Evolutionary conservation across 2,797 vertebrate genomes (phyloP), one percentile per base, ranked within the genome.

Genomic region (Balearica regulorum): DNA sequence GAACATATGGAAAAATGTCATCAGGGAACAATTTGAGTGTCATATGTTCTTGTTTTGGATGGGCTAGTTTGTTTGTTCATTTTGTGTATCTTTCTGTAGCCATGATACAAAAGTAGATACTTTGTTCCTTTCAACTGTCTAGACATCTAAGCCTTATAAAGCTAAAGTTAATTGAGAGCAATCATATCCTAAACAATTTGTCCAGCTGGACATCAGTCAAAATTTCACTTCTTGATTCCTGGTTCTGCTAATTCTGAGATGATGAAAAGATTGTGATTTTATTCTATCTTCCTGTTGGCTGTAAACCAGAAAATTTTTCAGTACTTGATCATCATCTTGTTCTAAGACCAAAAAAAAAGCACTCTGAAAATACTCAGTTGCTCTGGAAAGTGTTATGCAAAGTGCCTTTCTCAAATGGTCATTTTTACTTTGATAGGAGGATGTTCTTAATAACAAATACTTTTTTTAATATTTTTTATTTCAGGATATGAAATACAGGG

Each of bases 401-500:
- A 58, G 3, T 49, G 8, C 9, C 4, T 83, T 93, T 81, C 53
- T 71, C 26, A 76, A 79, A 44, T 53, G 24, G 53, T 53, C 0
- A 4, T 39, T 95, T 92, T 55, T 70, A n/a, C 22, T 43, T 70
- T 18, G 5, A 49, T 81, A 53, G 9, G 29, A 72, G 77, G 28
- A 8, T 44, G 8, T 46, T 91, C 29, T 73, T 83, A 25, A 69
- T 85, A 81, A 90, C 12, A 25, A 3, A 21, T 25, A 41, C n/a
- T 26, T 35, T 39, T 39, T 29, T 37, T 19, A 3, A 43, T 61
- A 43, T 12, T 48, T 48, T 33, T 29, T 57, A 82, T 94, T 97
- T 55, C 96, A 99, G 99, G 99, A 99, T 93, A 98, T 99, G 98
- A 98, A 96, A 88, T 97, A 91, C 82, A 98, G 99, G 92, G 98